Percentiles rank a stretch among this genome's conserved stretches.
phyloP scores from a whole-genome alignment of 2,888 invertebrate genomes.

The Lathronympha strigana region DNA sequence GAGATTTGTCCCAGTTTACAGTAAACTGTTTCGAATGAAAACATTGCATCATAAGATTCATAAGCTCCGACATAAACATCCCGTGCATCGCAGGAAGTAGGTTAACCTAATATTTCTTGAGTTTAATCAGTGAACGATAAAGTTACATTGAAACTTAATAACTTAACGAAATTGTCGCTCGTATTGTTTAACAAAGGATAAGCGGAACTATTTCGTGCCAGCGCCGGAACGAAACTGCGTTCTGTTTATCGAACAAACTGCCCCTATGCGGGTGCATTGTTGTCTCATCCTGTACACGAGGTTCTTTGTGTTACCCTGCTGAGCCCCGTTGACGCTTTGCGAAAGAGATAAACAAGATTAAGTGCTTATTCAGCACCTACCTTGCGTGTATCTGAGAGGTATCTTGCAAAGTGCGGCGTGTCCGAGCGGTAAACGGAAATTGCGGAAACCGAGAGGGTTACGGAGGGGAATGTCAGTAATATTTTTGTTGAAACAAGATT shows the following conservation, averaged over 20 bases:
- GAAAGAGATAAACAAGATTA: conserved; percentile 67
- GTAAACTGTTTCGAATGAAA: conserved; percentile 66
- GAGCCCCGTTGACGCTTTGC: conserved; percentile 50
- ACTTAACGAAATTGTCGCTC: conserved; percentile 30
- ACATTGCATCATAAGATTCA: conserved; percentile 62
- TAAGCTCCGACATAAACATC: conserved; percentile 69
- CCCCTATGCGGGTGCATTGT: conserved; percentile 72
- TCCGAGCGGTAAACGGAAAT: conserved; percentile 60
- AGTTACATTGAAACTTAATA: conserved; percentile 49
- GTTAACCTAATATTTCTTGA: conserved; percentile 52
- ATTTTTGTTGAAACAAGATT: conserved; percentile 65
- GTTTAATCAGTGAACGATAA: conserved; percentile 54
- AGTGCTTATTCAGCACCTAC: conserved; percentile 57
- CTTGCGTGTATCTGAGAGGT: conserved; percentile 52
- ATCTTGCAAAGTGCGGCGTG: conserved; percentile 47
- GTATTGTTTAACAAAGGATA: conserved; percentile 43
- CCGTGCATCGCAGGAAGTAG: conserved; percentile 57
- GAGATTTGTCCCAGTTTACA: conserved; percentile 64
- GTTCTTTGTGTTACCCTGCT: conserved; percentile 57
- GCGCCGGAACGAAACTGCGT: conserved; percentile 50
- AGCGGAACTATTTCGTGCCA: conserved; percentile 39
- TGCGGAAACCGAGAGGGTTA: conserved; percentile 57
- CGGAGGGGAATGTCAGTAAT: conserved; percentile 56
- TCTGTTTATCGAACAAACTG: conserved; percentile 59
- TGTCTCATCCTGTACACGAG: conserved; percentile 56